Percentiles rank a stretch among this genome's conserved stretches.
phyloP scores from a whole-genome alignment of 2,888 invertebrate genomes.

The Xestia xanthographa region DNA sequence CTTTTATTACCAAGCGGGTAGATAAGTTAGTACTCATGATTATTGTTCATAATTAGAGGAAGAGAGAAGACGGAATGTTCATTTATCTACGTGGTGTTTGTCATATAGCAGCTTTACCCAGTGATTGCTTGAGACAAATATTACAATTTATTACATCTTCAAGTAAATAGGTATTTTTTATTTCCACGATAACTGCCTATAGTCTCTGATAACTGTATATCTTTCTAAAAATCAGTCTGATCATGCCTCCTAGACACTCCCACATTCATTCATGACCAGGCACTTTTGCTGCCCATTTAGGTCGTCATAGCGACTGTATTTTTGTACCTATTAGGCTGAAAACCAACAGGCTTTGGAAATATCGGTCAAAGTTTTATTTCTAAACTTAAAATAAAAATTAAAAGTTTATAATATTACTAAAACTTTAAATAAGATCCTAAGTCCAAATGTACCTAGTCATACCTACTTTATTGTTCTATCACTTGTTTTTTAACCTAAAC shows the following conservation, averaged over 20 bases:
- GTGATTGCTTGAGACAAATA: slow-evolving; percentile 8
- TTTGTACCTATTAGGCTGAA: not conserved
- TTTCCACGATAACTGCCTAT: not conserved
- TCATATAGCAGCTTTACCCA: not conserved
- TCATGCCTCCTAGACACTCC: not conserved
- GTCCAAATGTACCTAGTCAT: too few relatives aligned
- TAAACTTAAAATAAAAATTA: not conserved
- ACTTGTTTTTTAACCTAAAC: too few relatives aligned
- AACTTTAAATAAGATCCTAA: too few relatives aligned
- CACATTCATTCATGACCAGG: not conserved
- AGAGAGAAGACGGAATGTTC: not conserved
- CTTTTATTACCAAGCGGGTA: not conserved
- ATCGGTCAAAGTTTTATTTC: not conserved
- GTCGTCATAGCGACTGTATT: too few relatives aligned
- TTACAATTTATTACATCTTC: not conserved
- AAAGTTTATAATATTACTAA: too few relatives aligned
- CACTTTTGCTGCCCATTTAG: not conserved
- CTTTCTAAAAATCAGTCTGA: not conserved
- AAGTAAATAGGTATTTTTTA: not conserved
- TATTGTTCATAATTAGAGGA: slow-evolving; percentile 3
- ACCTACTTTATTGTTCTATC: too few relatives aligned
- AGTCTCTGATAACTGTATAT: not conserved
- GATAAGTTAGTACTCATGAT: slow-evolving; percentile 22
- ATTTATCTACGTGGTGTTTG: not conserved
- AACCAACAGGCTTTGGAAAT: not conserved